These are phyloP conservation scores for Ctena decussata DNA, from an alignment of 2,888 invertebrate species.

Conservation along the genomic window DNA sequence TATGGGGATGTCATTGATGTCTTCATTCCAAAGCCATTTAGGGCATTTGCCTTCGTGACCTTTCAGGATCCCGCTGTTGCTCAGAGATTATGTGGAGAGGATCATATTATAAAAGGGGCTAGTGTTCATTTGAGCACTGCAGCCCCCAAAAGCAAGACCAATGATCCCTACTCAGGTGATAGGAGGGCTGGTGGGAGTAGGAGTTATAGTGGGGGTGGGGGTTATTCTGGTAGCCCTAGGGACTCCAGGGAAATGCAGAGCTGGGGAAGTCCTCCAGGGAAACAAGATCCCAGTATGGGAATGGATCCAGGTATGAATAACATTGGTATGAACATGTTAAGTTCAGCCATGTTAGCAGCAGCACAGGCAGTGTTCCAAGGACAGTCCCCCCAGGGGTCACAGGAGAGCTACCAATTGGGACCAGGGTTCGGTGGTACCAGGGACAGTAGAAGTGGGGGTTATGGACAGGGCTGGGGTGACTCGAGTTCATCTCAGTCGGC, in stretches of 20 bases:
- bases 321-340: conserved; percentile 81
- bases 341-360: conserved; percentile 82
- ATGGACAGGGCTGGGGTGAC: conserved; percentile 39
- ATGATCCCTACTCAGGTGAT: neutral
- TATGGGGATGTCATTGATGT: conserved; percentile 98
- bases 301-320: conserved; percentile 65
- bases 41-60: conserved; percentile 92
- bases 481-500: conserved; percentile 7
- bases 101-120: conserved; percentile 97
- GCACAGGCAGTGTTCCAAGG: conserved; percentile 81
- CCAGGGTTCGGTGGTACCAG: conserved; percentile 67
- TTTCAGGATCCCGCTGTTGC: conserved; percentile 97
- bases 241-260: neutral
- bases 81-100: conserved; percentile 96
- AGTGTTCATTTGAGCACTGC: conserved; percentile 89
- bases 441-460: conserved; percentile 51
- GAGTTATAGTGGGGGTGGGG: conserved; percentile 17
- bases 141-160: conserved; percentile 80
- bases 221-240: neutral
- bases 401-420: conserved; percentile 59
- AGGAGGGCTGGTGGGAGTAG: conserved; percentile 4
- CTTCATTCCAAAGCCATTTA: conserved; percentile 97
- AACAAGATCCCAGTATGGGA: conserved; percentile 31
- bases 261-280: conserved; percentile 35
- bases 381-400: conserved; percentile 39